phyloP scores from a whole-genome alignment of 2,113 vertebrate species.

The Bubo blakistoni region DNA sequence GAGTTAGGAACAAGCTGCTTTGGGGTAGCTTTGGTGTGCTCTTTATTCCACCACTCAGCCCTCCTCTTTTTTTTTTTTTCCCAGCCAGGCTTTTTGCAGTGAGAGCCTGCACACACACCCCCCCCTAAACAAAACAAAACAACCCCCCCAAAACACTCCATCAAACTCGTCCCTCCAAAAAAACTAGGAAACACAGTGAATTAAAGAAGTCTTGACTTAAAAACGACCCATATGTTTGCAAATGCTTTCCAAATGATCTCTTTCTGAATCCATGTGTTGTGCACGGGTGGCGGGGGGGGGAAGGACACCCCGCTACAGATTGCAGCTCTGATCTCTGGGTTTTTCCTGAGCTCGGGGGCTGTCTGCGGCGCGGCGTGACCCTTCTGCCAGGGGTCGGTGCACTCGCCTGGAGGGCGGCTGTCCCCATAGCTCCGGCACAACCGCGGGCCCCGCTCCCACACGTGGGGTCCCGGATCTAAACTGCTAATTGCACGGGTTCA shows the following conservation, averaged over 20 bases:
- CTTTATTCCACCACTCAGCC: slow-evolving; percentile 35
- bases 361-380: slow-evolving; percentile 50
- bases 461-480: slow-evolving; percentile 70
- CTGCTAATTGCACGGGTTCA: slow-evolving; percentile 73
- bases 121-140: neutral
- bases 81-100: neutral
- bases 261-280: slow-evolving; percentile 50
- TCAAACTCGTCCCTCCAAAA: slow-evolving; percentile 5
- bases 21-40: slow-evolving; percentile 42
- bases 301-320: slow-evolving; percentile 42
- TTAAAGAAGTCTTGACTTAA: slow-evolving; percentile 77
- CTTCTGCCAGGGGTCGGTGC: slow-evolving; percentile 62
- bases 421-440: slow-evolving; percentile 17
- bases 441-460: slow-evolving; percentile 46
- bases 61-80: neutral
- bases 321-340: slow-evolving; percentile 23
- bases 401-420: slow-evolving; percentile 37
- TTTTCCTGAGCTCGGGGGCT: slow-evolving; percentile 58
- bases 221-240: slow-evolving; percentile 84
- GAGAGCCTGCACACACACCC: neutral
- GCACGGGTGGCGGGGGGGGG: neutral
- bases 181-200: slow-evolving; percentile 76
- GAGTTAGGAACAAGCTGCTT: slow-evolving; percentile 57
- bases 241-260: slow-evolving; percentile 81
- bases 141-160: neutral